These are phyloP conservation scores for crab-eating macaque (Macaca fascicularis) DNA, from an alignment of 2,113 vertebrate species.

Conservation along the genomic window T2T-MFA8v1.1 NC_088375.1:153385501-153386000, in stretches of 20 bases:
- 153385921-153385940: background rate
- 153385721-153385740: background rate
- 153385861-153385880: background rate
- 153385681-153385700: background rate
- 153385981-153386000: background rate
- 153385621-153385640: background rate
- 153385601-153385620: background rate
- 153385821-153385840: background rate
- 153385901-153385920: background rate
- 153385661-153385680: background rate
- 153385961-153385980: background rate
- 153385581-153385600: constrained; percentile 48
- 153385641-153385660: background rate
- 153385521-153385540: background rate
- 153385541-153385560: constrained; percentile 69
- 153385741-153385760: background rate
- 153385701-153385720: background rate
- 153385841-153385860: background rate
- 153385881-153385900: background rate
- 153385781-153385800: background rate
- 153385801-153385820: background rate
- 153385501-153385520: background rate
- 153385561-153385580: constrained; percentile 68
- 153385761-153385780: background rate
- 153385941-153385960: background rate